Evolutionary conservation across 2,888 invertebrate genomes (phyloP).

Genomic region (Dyspetes luteomarginatus): DNA sequence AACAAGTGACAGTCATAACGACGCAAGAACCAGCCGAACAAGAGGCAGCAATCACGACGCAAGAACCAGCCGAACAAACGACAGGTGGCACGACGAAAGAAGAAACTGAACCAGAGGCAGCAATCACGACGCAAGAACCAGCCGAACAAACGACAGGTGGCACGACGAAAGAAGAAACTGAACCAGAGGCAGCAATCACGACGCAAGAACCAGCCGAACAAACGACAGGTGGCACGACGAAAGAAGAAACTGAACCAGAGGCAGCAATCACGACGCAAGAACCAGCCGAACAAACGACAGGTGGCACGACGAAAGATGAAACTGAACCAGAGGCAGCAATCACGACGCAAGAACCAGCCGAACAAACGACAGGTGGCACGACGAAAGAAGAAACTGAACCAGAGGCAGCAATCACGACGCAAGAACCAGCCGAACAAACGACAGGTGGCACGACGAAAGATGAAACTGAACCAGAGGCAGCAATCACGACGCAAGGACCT

Average conservation of each 20-base stretch:
- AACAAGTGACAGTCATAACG: neutral
- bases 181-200: conserved; percentile 54
- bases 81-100: neutral
- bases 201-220: conserved; percentile 56
- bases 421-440: conserved; percentile 58
- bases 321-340: conserved; percentile 40
- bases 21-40: conserved; percentile 39
- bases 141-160: conserved; percentile 60
- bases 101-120: conserved; percentile 44
- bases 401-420: conserved; percentile 50
- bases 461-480: conserved; percentile 18
- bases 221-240: conserved; percentile 55
- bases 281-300: neutral
- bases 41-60: conserved; percentile 40
- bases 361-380: conserved; percentile 37
- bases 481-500: neutral
- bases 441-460: conserved; percentile 54
- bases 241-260: conserved; percentile 28
- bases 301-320: neutral
- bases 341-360: conserved; percentile 57
- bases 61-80: conserved; percentile 44
- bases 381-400: conserved; percentile 51
- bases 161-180: conserved; percentile 46
- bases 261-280: neutral
- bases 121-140: conserved; percentile 48